Evolutionary conservation across 2,797 vertebrate genomes (phyloP).

Genomic region (Manis javanica): DNA sequence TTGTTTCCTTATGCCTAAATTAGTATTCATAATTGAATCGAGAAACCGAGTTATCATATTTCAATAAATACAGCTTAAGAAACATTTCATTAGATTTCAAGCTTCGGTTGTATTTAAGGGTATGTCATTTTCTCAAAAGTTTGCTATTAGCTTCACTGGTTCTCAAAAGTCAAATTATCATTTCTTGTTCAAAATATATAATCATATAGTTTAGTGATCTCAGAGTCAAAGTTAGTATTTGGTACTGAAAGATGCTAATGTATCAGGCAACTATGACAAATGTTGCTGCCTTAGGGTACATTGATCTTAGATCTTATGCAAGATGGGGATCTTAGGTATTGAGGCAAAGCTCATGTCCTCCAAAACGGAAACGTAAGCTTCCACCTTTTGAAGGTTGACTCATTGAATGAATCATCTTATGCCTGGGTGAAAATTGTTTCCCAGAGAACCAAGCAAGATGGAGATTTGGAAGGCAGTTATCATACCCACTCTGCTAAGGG

Average conservation of each 20-base stretch:
- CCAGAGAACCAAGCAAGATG: conserved; percentile 34
- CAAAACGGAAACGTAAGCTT: conserved; percentile 23
- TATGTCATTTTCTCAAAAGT: conserved; percentile 31
- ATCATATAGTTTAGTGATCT: conserved; percentile 68
- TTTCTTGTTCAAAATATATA: background rate
- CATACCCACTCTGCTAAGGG: conserved; percentile 30
- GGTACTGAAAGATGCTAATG: conserved; percentile 39
- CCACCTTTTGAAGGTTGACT: conserved; percentile 34
- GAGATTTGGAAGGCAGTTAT: conserved; percentile 17
- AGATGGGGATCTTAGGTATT: background rate
- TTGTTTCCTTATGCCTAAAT: background rate
- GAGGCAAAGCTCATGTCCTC: conserved; percentile 52
- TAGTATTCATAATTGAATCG: background rate
- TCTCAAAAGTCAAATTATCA: conserved; percentile 61
- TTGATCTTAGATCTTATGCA: conserved; percentile 40
- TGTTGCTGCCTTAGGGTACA: conserved; percentile 44
- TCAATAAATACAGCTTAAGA: background rate
- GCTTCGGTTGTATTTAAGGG: background rate
- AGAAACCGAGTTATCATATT: background rate
- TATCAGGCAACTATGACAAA: conserved; percentile 63
- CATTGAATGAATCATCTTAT: conserved; percentile 55
- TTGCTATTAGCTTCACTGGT: conserved; percentile 46
- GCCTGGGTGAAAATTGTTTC: conserved; percentile 36
- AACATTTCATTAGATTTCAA: background rate
- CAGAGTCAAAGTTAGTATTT: conserved; percentile 63